Conservation (phyloP, 2,888 invertebrate species). For the Matsumyia berberina region DNA sequence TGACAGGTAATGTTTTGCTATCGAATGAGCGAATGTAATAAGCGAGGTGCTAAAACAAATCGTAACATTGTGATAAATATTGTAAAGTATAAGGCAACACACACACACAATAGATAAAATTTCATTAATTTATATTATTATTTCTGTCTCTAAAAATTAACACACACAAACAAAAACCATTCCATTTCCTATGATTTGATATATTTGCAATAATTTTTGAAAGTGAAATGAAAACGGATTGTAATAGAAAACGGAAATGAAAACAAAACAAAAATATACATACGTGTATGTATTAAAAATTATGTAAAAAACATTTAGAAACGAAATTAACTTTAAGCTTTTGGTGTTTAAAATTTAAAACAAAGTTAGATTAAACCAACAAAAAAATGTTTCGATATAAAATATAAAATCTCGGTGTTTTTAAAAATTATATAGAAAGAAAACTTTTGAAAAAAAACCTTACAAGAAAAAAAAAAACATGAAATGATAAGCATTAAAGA, state of each 20-base stretch:
- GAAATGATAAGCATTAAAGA: slow-evolving; percentile 78
- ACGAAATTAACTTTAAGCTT: slow-evolving; percentile 83
- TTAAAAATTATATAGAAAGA: slow-evolving; percentile 71
- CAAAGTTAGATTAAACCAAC: slow-evolving; percentile 77
- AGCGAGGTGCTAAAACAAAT: slow-evolving; percentile 84
- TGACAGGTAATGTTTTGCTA: slow-evolving; percentile 71
- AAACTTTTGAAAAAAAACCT: slow-evolving; percentile 78
- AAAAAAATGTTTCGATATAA: slow-evolving; percentile 57
- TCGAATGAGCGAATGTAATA: slow-evolving; percentile 76
- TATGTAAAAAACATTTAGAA: slow-evolving; percentile 78
- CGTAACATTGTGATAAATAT: slow-evolving; percentile 84
- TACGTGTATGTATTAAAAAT: slow-evolving; percentile 73
- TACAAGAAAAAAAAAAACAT: slow-evolving; percentile 76
- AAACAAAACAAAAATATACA: slow-evolving; percentile 71
- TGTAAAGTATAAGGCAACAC: slow-evolving; percentile 75
- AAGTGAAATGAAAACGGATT: slow-evolving; percentile 68
- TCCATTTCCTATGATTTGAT: slow-evolving; percentile 58
- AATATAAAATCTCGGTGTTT: slow-evolving; percentile 73
- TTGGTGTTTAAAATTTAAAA: slow-evolving; percentile 83
- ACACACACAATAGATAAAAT: slow-evolving; percentile 42
- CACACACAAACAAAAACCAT: slow-evolving; percentile 7
- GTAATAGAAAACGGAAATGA: slow-evolving; percentile 36
- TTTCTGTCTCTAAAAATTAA: slow-evolving; percentile 37
- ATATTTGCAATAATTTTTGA: slow-evolving; percentile 74
- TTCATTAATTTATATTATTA: slow-evolving; percentile 19